Base-by-base conservation (phyloP, 2,888 invertebrate species). In the Xestia xanthographa region DNA sequence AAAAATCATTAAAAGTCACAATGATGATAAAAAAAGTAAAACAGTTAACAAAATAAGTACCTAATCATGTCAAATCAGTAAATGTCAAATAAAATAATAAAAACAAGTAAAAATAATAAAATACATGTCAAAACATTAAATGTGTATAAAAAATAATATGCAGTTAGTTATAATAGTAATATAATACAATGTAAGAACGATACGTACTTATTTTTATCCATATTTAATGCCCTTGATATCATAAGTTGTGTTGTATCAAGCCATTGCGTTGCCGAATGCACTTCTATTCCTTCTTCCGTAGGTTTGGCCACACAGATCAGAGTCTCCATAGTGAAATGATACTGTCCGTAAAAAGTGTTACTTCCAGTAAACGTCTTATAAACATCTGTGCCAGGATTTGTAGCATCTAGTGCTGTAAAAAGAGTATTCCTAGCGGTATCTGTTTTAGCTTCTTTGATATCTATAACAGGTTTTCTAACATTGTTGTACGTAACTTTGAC, bases 241-340 rank as follows among this genome's bases (percentile, higher is more conserved):
- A 96, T 94, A 17, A 92, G 81, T 86, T 98, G 97, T 0, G 92
- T 89, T 0, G 94, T 88, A 86, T 97, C 97, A 85, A 97, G 94
- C 94, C 96, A 97, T 87, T 98, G 98, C 0, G 97, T 93, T 0
- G 97, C 87, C 0, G 97, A 92, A 88, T 96, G 97, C 14, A 98
- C 97, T 77, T 97, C 97, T 81, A 98, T 91, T 0, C 97, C 97
- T 90, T 98, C 97, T 90, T 98, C 98, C 5, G 94, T 95, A 0
- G 98, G 98, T 60, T 97, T 90, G 38, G 97, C 97, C 3, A 97
- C 95, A 88, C 97, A 97, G 1, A 95, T 95, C 71, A 97, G 97
- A 0, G 97, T 97, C 91, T 98, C 98, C 98, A 98, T 98, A 22
- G 97, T 97, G 84, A 97, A 98, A 90, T 98, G 98, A 89, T 97